A percentile compares a stretch with the other conserved stretches of the same genome.
Evolutionary conservation across 2,797 vertebrate species (phyloP).

Genomic region (Parauchenoglanis punctatus): DNA sequence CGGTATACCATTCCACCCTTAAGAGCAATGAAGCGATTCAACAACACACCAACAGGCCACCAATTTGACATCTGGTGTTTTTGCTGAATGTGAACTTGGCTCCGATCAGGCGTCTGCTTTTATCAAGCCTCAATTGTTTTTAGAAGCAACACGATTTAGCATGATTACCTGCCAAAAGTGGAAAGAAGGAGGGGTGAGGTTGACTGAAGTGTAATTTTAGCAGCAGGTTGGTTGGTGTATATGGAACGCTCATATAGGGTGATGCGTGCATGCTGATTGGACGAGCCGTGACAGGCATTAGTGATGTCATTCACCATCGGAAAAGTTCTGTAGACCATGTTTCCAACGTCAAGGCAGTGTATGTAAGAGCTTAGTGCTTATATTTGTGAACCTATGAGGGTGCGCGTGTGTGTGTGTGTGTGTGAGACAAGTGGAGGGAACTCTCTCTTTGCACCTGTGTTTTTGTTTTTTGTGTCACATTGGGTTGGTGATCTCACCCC

Average conservation of each 20-base stretch:
- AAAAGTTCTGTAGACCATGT: slow-evolving; percentile 50
- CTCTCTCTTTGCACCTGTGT: slow-evolving; percentile 58
- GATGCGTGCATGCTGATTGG: slow-evolving; percentile 37
- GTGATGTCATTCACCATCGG: slow-evolving; percentile 49
- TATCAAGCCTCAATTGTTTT: slow-evolving; percentile 8
- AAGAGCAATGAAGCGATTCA: slow-evolving; percentile 14
- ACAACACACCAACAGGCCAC: slow-evolving; percentile 11
- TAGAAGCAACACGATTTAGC: background rate
- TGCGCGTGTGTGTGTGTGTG: slow-evolving; percentile 20
- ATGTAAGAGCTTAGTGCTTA: slow-evolving; percentile 31
- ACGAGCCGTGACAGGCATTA: background rate
- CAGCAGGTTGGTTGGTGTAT: background rate
- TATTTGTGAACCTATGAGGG: slow-evolving; percentile 32
- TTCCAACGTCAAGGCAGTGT: slow-evolving; percentile 50
- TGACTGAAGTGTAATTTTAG: slow-evolving; percentile 36
- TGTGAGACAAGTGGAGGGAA: slow-evolving; percentile 36
- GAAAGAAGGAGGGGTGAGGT: slow-evolving; percentile 26
- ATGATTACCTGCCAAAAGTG: slow-evolving; percentile 25
- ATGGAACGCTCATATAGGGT: background rate
- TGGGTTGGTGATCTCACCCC: slow-evolving; percentile 41
- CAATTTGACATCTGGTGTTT: slow-evolving; percentile 29
- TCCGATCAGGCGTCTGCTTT: background rate
- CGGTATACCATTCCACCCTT: background rate
- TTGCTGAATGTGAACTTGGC: slow-evolving; percentile 10
- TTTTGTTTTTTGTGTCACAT: slow-evolving; percentile 60